These are phyloP conservation scores for Nesometra sesokonis DNA, from an alignment of 35 echinoderm and acorn worm genomes.

Conservation along the genomic window DNA sequence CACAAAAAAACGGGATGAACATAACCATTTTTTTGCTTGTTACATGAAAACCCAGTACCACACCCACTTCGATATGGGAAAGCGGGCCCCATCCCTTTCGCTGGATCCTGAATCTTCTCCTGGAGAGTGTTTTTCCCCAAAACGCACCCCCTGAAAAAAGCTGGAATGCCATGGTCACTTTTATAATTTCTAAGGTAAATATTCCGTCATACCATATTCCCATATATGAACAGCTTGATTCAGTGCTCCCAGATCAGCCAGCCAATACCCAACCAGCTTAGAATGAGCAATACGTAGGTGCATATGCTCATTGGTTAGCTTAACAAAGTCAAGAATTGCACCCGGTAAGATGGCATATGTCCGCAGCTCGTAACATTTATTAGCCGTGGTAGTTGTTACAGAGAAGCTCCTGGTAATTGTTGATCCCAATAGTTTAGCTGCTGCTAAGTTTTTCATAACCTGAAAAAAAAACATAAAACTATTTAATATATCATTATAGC, in stretches of 20 bases:
- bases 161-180: no score
- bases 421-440: background rate
- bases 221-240: conserved; percentile 80
- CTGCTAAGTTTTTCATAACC: background rate
- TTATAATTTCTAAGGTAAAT: no score
- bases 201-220: conserved; percentile 65
- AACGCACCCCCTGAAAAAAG: no score
- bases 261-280: conserved; percentile 73
- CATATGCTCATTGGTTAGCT: conserved; percentile 63
- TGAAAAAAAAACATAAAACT: no score
- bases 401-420: background rate
- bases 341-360: conserved; percentile 61
- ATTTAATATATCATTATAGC: no score
- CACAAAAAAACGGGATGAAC: no score
- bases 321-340: conserved; percentile 32
- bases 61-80: no score
- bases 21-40: no score
- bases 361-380: conserved; percentile 62
- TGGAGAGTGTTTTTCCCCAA: no score
- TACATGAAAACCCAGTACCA: no score
- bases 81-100: no score
- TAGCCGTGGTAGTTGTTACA: background rate
- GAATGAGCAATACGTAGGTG: conserved; percentile 49
- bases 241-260: conserved; percentile 63
- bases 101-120: no score